A percentile compares a stretch with the other conserved stretches of the same genome.
Conservation (phyloP, 1,140 invertebrate species). For the Lamellibrachia luymesi region DNA sequence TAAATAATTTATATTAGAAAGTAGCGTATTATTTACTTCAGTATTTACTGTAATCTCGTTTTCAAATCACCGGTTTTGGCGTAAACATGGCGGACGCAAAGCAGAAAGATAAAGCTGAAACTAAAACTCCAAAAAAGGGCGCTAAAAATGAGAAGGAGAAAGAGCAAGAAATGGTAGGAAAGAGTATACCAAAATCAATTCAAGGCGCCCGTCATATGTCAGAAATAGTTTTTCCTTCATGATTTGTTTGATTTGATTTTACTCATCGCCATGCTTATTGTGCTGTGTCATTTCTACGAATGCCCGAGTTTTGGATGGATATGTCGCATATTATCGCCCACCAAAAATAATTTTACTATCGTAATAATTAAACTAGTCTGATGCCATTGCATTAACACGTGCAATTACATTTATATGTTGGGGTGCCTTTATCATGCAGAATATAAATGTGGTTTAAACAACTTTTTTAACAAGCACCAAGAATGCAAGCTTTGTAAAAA, state of each 20-base stretch:
- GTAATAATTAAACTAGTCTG: not conserved
- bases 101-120: constrained; percentile 16
- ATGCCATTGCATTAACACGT: not conserved
- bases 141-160: not conserved
- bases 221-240: not conserved
- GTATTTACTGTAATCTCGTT: not conserved
- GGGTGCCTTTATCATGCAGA: not conserved
- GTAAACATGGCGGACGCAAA: constrained; percentile 14
- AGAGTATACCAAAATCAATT: not conserved
- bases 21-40: not conserved
- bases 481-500: not conserved
- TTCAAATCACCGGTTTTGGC: constrained; percentile 2
- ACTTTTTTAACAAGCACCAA: not conserved
- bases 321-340: constrained; percentile 3
- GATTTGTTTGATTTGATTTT: not conserved
- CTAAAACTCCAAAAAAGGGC: not conserved
- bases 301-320: not conserved
- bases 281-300: not conserved
- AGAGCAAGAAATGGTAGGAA: constrained; percentile 12
- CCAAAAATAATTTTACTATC: not conserved
- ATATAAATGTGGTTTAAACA: not conserved
- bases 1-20: not conserved
- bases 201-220: not conserved
- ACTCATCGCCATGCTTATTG: not conserved
- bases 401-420: not conserved